These are phyloP conservation scores for Fistularia commersonii DNA, from an alignment of 2,797 vertebrate species.

Conservation along the genomic window DNA sequence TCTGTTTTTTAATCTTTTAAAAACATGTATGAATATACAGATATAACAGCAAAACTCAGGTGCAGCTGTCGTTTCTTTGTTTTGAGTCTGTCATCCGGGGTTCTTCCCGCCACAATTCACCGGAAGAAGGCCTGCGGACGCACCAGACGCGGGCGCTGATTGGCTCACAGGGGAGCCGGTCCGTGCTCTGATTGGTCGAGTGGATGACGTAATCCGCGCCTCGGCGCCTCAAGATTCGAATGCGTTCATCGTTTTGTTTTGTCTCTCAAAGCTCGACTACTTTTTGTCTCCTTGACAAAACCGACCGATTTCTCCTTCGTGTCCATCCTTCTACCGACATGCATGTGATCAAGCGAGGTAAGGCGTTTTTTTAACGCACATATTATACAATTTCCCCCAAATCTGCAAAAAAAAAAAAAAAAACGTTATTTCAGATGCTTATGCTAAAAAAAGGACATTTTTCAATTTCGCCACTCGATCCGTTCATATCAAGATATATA, in stretches of 20 bases:
- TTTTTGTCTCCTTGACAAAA: background rate
- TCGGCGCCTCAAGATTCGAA: constrained; percentile 58
- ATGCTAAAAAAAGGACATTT: no score
- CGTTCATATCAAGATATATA: no score
- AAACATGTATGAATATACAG: no score
- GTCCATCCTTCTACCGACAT: constrained; percentile 57
- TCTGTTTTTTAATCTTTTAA: no score
- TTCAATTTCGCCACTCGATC: no score
- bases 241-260: background rate
- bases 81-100: background rate
- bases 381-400: no score
- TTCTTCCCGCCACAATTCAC: constrained; percentile 47
- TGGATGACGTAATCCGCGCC: background rate
- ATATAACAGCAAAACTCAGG: no score
- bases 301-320: background rate
- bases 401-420: no score
- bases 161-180: constrained; percentile 7
- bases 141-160: constrained; percentile 2
- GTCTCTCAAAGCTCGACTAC: no score
- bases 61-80: no score
- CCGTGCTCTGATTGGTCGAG: constrained; percentile 49
- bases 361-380: constrained; percentile 2
- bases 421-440: no score
- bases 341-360: constrained; percentile 93
- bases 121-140: constrained; percentile 1